Conservation (phyloP, 1,140 invertebrate genomes). For the Drosophila nebulosa region DNA sequence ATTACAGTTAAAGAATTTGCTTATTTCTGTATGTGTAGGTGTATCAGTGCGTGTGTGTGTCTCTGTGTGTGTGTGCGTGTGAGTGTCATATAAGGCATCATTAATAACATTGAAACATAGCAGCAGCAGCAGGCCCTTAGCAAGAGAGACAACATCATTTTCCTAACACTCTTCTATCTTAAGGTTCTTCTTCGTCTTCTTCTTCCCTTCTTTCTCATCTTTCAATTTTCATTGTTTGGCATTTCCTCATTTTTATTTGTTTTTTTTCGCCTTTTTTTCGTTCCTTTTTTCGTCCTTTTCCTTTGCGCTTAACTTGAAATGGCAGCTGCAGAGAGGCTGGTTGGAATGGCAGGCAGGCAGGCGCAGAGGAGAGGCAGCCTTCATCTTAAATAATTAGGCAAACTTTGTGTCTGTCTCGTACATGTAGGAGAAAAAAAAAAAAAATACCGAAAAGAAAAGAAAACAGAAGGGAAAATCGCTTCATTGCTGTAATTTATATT, state of each 20-base stretch:
- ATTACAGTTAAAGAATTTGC: background rate
- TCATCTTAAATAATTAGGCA: conserved; percentile 76
- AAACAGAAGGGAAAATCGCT: conserved; percentile 60
- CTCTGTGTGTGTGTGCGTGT: conserved; percentile 10
- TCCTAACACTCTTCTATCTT: background rate
- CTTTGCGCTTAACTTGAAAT: conserved; percentile 50
- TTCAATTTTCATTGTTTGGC: conserved; percentile 72
- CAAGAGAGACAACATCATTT: conserved; percentile 66
- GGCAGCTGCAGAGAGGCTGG: conserved; percentile 27
- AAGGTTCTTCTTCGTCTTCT: background rate
- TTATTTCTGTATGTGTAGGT: conserved; percentile 4
- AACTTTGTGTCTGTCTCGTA: conserved; percentile 61
- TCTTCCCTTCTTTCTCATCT: conserved; percentile 19
- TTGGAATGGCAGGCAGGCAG: background rate
- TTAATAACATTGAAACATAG: conserved; percentile 65
- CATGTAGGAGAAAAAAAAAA: conserved; percentile 24
- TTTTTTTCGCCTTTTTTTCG: conserved; percentile 22
- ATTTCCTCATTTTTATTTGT: conserved; percentile 4
- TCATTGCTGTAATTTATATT: conserved; percentile 78
- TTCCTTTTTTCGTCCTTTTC: conserved; percentile 15
- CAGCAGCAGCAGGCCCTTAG: conserved; percentile 14
- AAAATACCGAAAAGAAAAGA: conserved; percentile 18
- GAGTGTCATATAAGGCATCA: conserved; percentile 66
- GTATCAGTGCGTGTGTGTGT: conserved; percentile 5
- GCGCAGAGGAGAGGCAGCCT: conserved; percentile 4